Base-by-base conservation (phyloP, 2,113 vertebrate species). In the Motacilla tschutschensis region DNA sequence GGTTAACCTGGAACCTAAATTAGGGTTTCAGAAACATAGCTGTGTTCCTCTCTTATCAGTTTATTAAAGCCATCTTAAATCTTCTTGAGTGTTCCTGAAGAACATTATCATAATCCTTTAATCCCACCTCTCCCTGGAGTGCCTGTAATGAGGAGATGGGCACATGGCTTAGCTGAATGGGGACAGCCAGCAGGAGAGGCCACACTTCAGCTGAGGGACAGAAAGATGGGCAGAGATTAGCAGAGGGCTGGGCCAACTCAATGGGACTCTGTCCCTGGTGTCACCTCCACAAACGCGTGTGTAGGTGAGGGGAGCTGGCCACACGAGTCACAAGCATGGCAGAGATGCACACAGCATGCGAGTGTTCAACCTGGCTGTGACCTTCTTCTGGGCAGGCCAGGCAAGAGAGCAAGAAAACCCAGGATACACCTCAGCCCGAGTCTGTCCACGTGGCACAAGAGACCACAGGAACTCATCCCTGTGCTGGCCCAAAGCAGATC, bases 41-140 rank as follows among this genome's bases (percentile, higher is more conserved):
- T 59, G 55, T 83, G 75, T 71, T 89, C 83, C 73, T 83, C 79
- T 75, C 82, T 94, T 93, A 91, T 59, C 93, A 94, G 83, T 95
- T 95, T 94, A 95, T 95, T 94, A 96, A 94, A 94, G 72, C 87
- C 88, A 90, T 87, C 87, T 79, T 92, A 95, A 96, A 96, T 94
- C 92, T 86, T 92, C 86, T 91, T 85, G 85, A 96, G 80, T 91
- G 80, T 81, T 94, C 90, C 92, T 92, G 88, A 94, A 93, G 92
- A 94, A 93, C 69, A 94, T 94, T 95, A 94, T 80, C 92, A 89
- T 94, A 95, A 96, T 96, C 95, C 78, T 91, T 94, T 96, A 96
- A 96, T 95, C 92, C 91, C 83, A 92, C 85, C 88, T 93, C 93
- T 93, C 92, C 79, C 90, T 81, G 82, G 91, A 95, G 92, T 92